A percentile compares a stretch with the other conserved stretches of the same genome.
These are phyloP conservation scores for Tinamus major DNA, from an alignment of 2,797 vertebrate species.

Conservation along the genomic window DNA sequence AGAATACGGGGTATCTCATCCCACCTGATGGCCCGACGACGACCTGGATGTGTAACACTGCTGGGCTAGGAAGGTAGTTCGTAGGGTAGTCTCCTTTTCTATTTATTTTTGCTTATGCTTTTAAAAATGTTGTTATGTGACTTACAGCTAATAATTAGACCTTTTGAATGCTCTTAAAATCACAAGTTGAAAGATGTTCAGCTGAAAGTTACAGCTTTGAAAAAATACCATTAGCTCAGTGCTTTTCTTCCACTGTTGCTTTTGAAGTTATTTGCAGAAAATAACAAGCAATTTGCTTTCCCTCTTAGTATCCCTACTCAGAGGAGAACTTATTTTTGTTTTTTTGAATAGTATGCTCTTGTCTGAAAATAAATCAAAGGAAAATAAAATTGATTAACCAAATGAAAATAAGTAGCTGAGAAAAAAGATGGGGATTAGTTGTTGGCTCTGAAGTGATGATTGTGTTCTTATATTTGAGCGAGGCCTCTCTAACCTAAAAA, in stretches of 20 bases:
- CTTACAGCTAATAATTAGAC: slow-evolving; percentile 28
- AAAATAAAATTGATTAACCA: slow-evolving; percentile 58
- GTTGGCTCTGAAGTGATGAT: slow-evolving; percentile 5
- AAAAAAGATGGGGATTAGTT: neutral
- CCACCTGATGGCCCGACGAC: fast-evolving
- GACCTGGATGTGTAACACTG: fast-evolving
- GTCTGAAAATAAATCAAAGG: slow-evolving; percentile 53
- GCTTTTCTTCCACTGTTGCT: slow-evolving; percentile 17
- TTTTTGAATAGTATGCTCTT: slow-evolving; percentile 19
- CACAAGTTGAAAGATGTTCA: slow-evolving; percentile 39
- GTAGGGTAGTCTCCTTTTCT: neutral
- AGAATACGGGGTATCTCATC: fast-evolving
- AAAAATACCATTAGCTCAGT: slow-evolving; percentile 32
- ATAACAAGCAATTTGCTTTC: slow-evolving; percentile 46
- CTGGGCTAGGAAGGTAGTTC: neutral
- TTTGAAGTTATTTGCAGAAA: slow-evolving; percentile 45
- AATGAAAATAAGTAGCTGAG: neutral
- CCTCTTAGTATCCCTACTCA: neutral
- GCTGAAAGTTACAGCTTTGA: neutral
- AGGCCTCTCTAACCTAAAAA: neutral
- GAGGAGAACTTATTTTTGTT: slow-evolving; percentile 15
- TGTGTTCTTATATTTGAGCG: neutral
- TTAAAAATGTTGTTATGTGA: neutral
- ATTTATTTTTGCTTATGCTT: neutral
- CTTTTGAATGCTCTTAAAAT: neutral